Percentiles rank a stretch among this genome's conserved stretches.
Evolutionary conservation across 2,888 invertebrate genomes (phyloP).

Genomic region (Taphrorychus bicolor): DNA sequence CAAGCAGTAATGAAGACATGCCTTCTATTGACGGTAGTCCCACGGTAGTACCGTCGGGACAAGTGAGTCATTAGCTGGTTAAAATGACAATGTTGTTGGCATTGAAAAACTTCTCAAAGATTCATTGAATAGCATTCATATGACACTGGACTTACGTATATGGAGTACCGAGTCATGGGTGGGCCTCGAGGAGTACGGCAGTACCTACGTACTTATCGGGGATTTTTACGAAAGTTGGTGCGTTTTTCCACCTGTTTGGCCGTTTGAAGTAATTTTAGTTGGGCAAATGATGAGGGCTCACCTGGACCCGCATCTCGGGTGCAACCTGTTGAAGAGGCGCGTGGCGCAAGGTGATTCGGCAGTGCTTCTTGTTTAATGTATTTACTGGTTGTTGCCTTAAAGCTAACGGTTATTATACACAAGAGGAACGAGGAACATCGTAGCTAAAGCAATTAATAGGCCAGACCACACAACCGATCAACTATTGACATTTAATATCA

Average conservation of each 20-base stretch:
- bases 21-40: constrained; percentile 33
- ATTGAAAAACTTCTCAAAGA: constrained; percentile 36
- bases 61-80: constrained; percentile 37
- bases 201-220: not conserved
- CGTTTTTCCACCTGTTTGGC: constrained; percentile 29
- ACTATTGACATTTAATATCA: constrained; percentile 20
- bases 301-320: constrained; percentile 48
- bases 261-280: constrained; percentile 23
- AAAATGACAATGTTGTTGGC: constrained; percentile 33
- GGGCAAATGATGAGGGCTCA: constrained; percentile 38
- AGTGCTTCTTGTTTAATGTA: constrained; percentile 14
- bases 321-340: constrained; percentile 31
- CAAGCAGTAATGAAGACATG: constrained; percentile 35
- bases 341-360: constrained; percentile 33
- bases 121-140: constrained; percentile 33
- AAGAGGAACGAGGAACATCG: too few species aligned
- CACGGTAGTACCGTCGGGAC: constrained; percentile 32
- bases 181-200: constrained; percentile 5
- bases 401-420: too few species aligned
- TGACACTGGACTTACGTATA: constrained; percentile 10
- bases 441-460: too few species aligned
- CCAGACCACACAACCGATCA: constrained; percentile 19
- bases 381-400: too few species aligned
- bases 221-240: not conserved
- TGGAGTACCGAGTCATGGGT: constrained; percentile 11